Conservation (phyloP, 2,888 invertebrate species). For the Lithosia quadra region DNA sequence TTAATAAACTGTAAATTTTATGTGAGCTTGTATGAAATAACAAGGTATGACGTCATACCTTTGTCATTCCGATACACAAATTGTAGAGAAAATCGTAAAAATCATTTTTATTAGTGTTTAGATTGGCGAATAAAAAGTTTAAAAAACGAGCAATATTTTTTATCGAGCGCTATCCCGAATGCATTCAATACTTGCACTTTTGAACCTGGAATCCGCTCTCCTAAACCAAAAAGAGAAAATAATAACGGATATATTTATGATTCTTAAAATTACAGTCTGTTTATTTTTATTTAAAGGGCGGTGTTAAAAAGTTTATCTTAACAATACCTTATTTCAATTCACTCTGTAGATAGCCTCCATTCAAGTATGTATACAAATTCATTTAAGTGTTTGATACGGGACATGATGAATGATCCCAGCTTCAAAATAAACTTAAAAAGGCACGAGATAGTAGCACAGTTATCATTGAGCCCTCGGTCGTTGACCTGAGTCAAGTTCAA, state of each 20-base stretch:
- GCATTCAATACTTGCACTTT: too few relatives aligned
- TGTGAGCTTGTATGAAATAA: too few relatives aligned
- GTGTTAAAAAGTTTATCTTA: not conserved
- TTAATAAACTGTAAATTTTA: too few relatives aligned
- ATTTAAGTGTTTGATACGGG: constrained; percentile 26
- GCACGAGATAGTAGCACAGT: constrained; percentile 55
- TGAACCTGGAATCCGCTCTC: too few relatives aligned
- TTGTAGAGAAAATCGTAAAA: too few relatives aligned
- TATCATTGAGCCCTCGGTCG: constrained; percentile 69
- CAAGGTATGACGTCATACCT: too few relatives aligned
- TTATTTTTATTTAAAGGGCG: not conserved
- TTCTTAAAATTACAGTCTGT: not conserved
- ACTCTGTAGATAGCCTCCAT: constrained; percentile 7
- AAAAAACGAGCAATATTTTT: too few relatives aligned
- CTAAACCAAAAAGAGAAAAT: not conserved
- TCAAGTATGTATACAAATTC: constrained; percentile 31
- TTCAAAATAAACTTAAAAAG: constrained; percentile 44
- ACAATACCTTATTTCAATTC: not conserved
- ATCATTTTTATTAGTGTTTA: too few relatives aligned
- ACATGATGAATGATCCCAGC: constrained; percentile 40
- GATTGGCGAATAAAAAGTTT: too few relatives aligned
- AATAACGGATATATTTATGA: not conserved
- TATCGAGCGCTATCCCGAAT: too few relatives aligned
- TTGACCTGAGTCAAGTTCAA: constrained; percentile 82
- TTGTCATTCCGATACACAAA: too few relatives aligned